Base-by-base conservation (phyloP, 2,797 vertebrate species). In the Epinephelus malabaricus region DNA sequence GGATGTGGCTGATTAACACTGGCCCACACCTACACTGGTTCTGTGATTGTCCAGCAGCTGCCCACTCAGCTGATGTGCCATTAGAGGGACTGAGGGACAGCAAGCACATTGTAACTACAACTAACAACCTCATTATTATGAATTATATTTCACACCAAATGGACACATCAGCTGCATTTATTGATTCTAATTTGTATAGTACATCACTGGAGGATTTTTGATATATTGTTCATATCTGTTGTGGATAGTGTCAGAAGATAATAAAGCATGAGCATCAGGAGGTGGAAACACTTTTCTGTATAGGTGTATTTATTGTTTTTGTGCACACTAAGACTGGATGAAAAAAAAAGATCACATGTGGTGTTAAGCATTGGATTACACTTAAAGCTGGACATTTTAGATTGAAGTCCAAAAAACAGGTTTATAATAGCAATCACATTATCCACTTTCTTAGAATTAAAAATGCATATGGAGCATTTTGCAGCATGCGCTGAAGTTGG, bases 1-100 rank as follows among this genome's bases (percentile, higher is more conserved):
- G 84, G 89, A 92, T 88, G 83, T 66, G 49, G 76, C 80, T 90
- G 84, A 91, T 89, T 87, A 92, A 76, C 73, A 68, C 73, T 14
- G 69, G 80, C 76, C 58, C n/a, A 90, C 91, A 87, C 92, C 90
- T 92, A 89, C 90, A 83, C 85, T 25, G 51, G 53, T 73, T 85
- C 47, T 70, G 43, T 75, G 69, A 73, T 34, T 69, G 73, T 85
- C 62, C 62, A 80, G 63, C 61, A 75, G 45, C 73, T 73, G 75
- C 89, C 83, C 81, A 91, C 86, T 86, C 85, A 83, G 82, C 82
- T 77, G 71, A 86, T 83, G 83, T 69, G 43, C 80, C 30, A 73
- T 54, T 62, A 46, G 51, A 53, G 53, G 11, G 38, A 74, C 25
- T 49, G 61, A 55, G 1, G n/a, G 17, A 19, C 40, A 55, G 71